Percentiles rank a stretch among this genome's conserved stretches.
These are phyloP conservation scores for Zygaena filipendulae DNA, from an alignment of 2,888 invertebrate species.

Conservation along the genomic window DNA sequence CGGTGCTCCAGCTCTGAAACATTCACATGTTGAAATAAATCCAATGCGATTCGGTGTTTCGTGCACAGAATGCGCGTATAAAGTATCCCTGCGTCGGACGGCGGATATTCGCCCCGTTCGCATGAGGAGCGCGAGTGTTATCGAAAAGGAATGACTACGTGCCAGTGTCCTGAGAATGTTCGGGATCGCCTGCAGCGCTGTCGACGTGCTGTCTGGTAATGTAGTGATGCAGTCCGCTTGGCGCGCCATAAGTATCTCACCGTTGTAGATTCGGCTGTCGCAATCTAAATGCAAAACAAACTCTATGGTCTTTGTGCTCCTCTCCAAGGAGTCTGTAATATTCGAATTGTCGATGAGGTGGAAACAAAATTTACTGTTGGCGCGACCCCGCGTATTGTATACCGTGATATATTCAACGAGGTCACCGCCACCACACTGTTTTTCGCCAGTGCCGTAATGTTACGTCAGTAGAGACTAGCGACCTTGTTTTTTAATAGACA, in stretches of 20 bases:
- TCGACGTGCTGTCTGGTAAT: slow-evolving; percentile 25
- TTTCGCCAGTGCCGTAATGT: slow-evolving; percentile 24
- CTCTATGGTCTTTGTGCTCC: slow-evolving; percentile 19
- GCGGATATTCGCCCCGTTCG: slow-evolving; percentile 26
- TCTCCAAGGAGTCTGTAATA: too few species aligned
- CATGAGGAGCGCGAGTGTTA: slow-evolving; percentile 29
- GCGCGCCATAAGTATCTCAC: slow-evolving; percentile 28
- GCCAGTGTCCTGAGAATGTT: slow-evolving; percentile 31
- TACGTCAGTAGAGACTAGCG: slow-evolving; percentile 40
- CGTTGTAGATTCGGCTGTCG: slow-evolving; percentile 22
- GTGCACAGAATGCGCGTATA: slow-evolving; percentile 27
- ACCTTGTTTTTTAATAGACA: slow-evolving; percentile 42
- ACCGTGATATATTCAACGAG: slow-evolving; percentile 41
- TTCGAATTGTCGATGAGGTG: slow-evolving; percentile 39
- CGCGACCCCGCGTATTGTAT: slow-evolving; percentile 29
- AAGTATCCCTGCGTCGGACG: slow-evolving; percentile 36
- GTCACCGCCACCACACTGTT: slow-evolving; percentile 27
- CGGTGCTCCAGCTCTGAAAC: slow-evolving; percentile 15
- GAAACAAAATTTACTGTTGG: slow-evolving; percentile 48
- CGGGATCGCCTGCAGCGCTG: slow-evolving; percentile 25
- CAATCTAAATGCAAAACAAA: slow-evolving; percentile 38
- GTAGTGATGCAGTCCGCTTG: slow-evolving; percentile 34
- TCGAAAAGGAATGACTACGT: slow-evolving; percentile 29
- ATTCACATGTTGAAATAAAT: slow-evolving; percentile 33
- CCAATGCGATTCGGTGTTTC: slow-evolving; percentile 36